phyloP scores from a whole-genome alignment of 2,888 invertebrate species.

The Acanthosepion pharaonis region DNA sequence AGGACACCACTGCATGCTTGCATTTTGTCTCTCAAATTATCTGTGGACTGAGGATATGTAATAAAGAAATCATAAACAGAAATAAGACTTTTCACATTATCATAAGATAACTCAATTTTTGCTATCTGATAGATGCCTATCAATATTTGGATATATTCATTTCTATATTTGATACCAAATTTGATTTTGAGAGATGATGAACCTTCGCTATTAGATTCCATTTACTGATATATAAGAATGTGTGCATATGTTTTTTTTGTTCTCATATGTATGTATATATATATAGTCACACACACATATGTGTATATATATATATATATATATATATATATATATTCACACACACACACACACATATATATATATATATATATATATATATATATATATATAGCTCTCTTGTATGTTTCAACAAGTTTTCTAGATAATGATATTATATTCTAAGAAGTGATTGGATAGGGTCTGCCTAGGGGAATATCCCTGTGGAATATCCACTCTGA shows the following conservation, averaged over 20 bases:
- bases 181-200: background rate
- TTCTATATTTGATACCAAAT: background rate
- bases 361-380: slow-evolving; percentile 38
- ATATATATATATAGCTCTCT: slow-evolving; percentile 16
- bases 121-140: background rate
- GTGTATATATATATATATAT: too few relatives aligned
- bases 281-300: background rate
- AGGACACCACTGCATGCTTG: background rate
- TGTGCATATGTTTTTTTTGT: background rate
- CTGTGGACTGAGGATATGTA: background rate
- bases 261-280: background rate
- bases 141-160: background rate
- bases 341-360: background rate
- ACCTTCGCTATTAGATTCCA: background rate
- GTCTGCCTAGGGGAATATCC: slow-evolving; percentile 22
- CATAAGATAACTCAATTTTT: slow-evolving; percentile 6
- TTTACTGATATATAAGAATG: slow-evolving; percentile 1
- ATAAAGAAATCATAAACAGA: background rate
- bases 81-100: background rate
- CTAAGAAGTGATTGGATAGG: slow-evolving; percentile 10
- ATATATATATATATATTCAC: slow-evolving; percentile 3
- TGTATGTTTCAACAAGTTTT: background rate
- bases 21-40: background rate
- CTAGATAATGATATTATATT: background rate
- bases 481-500: background rate